These are phyloP conservation scores for Neoitamus cyanurus DNA, from an alignment of 2,888 invertebrate species.

Conservation along the genomic window DNA sequence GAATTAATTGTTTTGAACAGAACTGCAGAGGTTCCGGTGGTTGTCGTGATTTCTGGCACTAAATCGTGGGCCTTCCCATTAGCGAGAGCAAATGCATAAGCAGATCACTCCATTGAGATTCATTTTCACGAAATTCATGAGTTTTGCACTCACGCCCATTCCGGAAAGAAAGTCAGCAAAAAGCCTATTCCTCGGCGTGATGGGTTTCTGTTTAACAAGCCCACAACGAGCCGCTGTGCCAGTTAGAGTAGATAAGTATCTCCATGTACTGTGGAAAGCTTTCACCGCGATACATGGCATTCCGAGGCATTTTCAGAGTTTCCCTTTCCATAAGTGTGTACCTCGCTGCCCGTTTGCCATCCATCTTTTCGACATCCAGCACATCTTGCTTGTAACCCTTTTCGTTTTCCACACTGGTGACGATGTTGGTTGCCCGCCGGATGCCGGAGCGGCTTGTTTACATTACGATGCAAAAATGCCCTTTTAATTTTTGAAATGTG, in stretches of 20 bases:
- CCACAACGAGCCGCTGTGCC: not conserved
- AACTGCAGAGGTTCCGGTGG: not conserved
- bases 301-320: not conserved
- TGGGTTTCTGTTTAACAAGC: not conserved
- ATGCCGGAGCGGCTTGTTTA: not conserved
- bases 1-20: not conserved
- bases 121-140: not conserved
- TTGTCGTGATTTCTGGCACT: not conserved
- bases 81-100: not conserved
- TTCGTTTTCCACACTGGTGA: not conserved
- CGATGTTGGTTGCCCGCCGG: not conserved
- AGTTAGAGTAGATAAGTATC: not conserved
- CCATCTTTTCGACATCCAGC: not conserved
- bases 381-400: not conserved
- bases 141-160: not conserved
- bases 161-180: not conserved
- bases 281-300: not conserved
- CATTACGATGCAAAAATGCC: not conserved
- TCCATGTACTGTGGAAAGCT: not conserved
- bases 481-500: not conserved
- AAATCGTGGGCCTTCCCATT: not conserved
- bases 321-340: not conserved
- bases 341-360: not conserved
- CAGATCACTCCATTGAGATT: not conserved
- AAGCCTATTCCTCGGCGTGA: not conserved